Evolutionary conservation across 2,888 invertebrate genomes (phyloP).

Genomic region (Eupithecia subfuscata): DNA sequence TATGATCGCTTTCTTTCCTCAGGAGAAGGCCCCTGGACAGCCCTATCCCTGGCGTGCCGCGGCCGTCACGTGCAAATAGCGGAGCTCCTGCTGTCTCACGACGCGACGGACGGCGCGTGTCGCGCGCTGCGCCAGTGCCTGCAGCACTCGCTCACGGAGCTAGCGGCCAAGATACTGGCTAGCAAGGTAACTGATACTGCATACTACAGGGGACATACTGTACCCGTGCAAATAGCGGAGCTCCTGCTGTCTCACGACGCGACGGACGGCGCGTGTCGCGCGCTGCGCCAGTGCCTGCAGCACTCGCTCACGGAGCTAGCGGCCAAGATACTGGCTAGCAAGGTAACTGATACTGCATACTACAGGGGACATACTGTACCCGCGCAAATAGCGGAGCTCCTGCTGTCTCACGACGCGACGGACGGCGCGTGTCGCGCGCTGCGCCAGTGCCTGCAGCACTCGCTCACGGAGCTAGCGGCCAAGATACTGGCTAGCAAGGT

Average conservation of each 20-base stretch:
- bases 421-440: conserved; percentile 93
- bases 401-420: conserved; percentile 91
- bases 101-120: conserved; percentile 94
- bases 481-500: conserved; percentile 93
- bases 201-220: conserved; percentile 13
- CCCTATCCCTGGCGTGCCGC: conserved; percentile 73
- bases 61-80: conserved; percentile 86
- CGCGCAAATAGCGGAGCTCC: conserved; percentile 89
- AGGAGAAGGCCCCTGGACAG: conserved; percentile 72
- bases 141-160: conserved; percentile 86
- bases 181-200: conserved; percentile 83
- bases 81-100: conserved; percentile 90
- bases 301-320: conserved; percentile 87
- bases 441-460: conserved; percentile 86
- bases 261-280: conserved; percentile 93
- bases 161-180: conserved; percentile 92
- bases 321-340: conserved; percentile 92
- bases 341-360: conserved; percentile 69
- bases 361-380: conserved; percentile 6
- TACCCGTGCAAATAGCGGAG: background rate
- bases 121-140: conserved; percentile 87
- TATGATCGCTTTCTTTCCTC: background rate
- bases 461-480: conserved; percentile 87
- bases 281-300: conserved; percentile 86
- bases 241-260: conserved; percentile 57